Evolutionary conservation across 1,140 invertebrate genomes (phyloP).

Genomic region (Bombus confusus): DNA sequence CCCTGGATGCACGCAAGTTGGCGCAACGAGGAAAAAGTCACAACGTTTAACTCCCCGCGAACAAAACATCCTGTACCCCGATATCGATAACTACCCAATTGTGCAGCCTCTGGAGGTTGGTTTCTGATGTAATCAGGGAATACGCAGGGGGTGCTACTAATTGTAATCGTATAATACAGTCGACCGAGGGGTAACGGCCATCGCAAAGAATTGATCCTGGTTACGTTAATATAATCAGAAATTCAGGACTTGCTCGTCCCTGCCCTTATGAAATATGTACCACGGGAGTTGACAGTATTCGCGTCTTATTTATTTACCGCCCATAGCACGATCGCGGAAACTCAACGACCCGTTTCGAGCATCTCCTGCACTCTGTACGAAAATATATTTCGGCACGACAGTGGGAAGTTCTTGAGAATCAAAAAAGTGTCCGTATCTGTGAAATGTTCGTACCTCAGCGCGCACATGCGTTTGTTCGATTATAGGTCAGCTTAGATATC

Average conservation of each 20-base stretch:
- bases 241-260: conserved; percentile 25
- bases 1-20: neutral
- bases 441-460: too few relatives aligned
- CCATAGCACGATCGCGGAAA: neutral
- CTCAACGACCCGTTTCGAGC: neutral
- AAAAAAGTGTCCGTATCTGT: neutral
- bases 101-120: conserved; percentile 49
- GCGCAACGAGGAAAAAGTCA: conserved; percentile 21
- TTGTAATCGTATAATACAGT: conserved; percentile 67
- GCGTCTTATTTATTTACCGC: conserved; percentile 13
- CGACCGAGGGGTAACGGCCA: conserved; percentile 49
- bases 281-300: neutral
- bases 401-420: neutral
- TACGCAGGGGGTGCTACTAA: conserved; percentile 61
- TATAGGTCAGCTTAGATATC: too few relatives aligned
- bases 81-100: conserved; percentile 60
- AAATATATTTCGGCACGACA: too few relatives aligned
- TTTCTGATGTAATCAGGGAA: conserved; percentile 65
- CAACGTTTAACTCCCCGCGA: conserved; percentile 42
- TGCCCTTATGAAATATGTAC: conserved; percentile 47
- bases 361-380: too few relatives aligned
- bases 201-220: conserved; percentile 61
- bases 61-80: conserved; percentile 51
- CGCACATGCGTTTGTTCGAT: too few relatives aligned
- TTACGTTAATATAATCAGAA: conserved; percentile 63